Evolutionary conservation across 2,113 vertebrate genomes (phyloP).

Genomic region (Danio rerio): DNA sequence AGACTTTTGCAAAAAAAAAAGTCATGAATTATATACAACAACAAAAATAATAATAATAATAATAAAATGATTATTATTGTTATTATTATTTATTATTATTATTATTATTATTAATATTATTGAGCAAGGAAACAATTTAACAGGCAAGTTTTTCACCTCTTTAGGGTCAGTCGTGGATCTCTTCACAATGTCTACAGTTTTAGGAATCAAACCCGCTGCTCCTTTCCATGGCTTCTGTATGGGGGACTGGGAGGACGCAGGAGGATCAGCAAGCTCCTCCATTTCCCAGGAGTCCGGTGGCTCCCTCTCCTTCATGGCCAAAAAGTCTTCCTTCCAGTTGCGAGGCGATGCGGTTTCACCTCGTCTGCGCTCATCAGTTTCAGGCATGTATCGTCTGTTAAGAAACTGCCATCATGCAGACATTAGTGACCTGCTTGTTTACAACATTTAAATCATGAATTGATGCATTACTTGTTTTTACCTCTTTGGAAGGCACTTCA

Average conservation of each 20-base stretch:
- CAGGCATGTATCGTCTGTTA: conserved; percentile 82
- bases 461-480: conserved; percentile 62
- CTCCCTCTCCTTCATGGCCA: conserved; percentile 76
- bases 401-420: conserved; percentile 79
- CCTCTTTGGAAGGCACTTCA: conserved; percentile 84
- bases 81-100: too few relatives aligned
- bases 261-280: conserved; percentile 63
- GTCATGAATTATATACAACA: too few relatives aligned
- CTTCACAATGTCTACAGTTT: conserved; percentile 64
- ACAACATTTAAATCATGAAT: background rate
- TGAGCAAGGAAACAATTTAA: too few relatives aligned
- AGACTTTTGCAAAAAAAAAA: too few relatives aligned
- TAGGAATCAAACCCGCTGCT: conserved; percentile 77
- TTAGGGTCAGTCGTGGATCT: conserved; percentile 55
- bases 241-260: conserved; percentile 54
- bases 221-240: conserved; percentile 81
- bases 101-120: too few relatives aligned
- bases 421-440: conserved; percentile 53
- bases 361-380: conserved; percentile 71
- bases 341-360: conserved; percentile 60
- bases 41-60: too few relatives aligned
- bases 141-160: conserved; percentile 66
- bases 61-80: too few relatives aligned
- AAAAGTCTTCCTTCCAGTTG: conserved; percentile 80
- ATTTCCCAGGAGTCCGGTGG: conserved; percentile 86